Evolutionary conservation across 35 echinoderm and acorn worm species (phyloP), one percentile per base, ranked within the genome.

Genomic region (Lytechinus pictus): DNA sequence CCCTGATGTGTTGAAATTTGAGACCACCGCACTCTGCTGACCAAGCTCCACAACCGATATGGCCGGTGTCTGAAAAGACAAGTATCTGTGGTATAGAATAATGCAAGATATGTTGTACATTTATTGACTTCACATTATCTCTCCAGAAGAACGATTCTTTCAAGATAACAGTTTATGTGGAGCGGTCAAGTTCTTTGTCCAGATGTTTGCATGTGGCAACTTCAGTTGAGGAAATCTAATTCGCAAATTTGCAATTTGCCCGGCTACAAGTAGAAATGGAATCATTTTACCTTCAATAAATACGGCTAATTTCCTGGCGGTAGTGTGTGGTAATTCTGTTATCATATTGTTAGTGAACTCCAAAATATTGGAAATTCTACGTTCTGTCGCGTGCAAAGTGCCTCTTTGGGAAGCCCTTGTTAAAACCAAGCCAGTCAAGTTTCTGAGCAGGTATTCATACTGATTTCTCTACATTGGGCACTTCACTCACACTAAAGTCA

Each of bases 71-170:
- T 14, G 58, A 61, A 61, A 61, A 91, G 28, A 54, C 5, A 19
- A 92, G 19, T 7, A 86, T 52, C 94, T 95, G 94, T 52, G 94
- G 94, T 54, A 95, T 53, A 5, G 60, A 86, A 86, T 86, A 95
- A 6, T 44, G 27, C 53, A 86, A 86, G 4, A 95, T 52, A 33
- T 86, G 7, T 44, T 79, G 16, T 3, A 19, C 87, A 24, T 95
- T 96, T 12, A 92, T 16, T 51, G 9, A 6, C 24, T 52, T 72
- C 12, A 91, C 4, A n/a, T 89, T 8, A 19, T 95, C 16, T 66
- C 91, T 95, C 89, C 95, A 91, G 27, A 72, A 89, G 52, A 89
- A 89, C 4, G 66, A 88, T 27, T 95, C 87, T 24, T 89, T 86
- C 5, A 90, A 27, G 24, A 57, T 10, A 10, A 14, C 10, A 55